Evolutionary conservation across 2,888 invertebrate species (phyloP).

Genomic region (Zhuqinia jingwanae): DNA sequence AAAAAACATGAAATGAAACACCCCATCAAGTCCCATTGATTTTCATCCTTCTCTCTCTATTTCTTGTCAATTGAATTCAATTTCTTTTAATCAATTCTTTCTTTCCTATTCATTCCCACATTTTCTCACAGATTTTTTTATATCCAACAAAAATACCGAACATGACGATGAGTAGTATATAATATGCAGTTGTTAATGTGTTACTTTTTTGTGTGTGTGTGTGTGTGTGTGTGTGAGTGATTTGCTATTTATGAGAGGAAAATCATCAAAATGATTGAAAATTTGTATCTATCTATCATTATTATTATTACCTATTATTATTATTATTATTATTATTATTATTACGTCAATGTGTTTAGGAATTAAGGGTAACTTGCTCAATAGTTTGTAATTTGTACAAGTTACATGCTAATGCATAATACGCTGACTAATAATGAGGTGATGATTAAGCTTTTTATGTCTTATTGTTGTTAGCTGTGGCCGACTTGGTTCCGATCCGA

Average conservation of each 20-base stretch:
- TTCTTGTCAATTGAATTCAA: constrained; percentile 56
- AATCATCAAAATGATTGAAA: background rate
- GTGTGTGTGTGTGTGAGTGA: too few species aligned
- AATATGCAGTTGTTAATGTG: too few species aligned
- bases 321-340: too few species aligned
- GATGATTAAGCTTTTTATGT: constrained; percentile 13
- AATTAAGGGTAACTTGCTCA: constrained; percentile 3
- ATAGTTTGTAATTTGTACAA: background rate
- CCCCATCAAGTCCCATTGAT: constrained; percentile 67
- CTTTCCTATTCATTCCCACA: constrained; percentile 57
- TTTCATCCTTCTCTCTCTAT: too few species aligned
- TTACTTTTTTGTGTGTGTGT: too few species aligned
- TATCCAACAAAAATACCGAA: too few species aligned
- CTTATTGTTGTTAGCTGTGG: background rate
- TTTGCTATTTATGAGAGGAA: too few species aligned
- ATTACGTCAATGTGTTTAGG: too few species aligned
- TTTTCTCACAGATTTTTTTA: constrained; percentile 56
- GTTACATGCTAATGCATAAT: background rate
- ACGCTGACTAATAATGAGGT: constrained; percentile 1
- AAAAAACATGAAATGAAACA: constrained; percentile 17
- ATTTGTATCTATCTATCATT: too few species aligned
- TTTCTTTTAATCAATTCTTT: constrained; percentile 67
- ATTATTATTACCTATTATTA: too few species aligned
- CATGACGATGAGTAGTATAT: too few species aligned
- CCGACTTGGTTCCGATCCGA: too few species aligned